Percentiles rank a stretch among this genome's conserved stretches.
Evolutionary conservation across 2,888 invertebrate species (phyloP).

Genomic region (Orchesellides sinensis): DNA sequence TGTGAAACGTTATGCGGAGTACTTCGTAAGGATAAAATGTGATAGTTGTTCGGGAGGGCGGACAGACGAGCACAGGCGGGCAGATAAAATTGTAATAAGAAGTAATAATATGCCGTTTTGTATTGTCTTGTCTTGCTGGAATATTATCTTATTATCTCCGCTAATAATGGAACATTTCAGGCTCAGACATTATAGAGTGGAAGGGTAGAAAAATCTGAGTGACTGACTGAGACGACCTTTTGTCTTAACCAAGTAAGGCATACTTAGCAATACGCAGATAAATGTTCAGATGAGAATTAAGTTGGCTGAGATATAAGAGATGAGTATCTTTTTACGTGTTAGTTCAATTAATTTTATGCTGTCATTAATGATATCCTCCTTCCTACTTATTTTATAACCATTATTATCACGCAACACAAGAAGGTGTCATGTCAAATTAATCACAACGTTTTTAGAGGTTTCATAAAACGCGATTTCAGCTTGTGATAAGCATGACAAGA

Average conservation of each 20-base stretch:
- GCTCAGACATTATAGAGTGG: too few relatives aligned
- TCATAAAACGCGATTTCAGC: constrained; percentile 50
- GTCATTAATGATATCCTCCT: constrained; percentile 64
- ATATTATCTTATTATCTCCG: constrained; percentile 34
- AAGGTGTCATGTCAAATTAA: constrained; percentile 65
- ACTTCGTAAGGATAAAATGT: not conserved
- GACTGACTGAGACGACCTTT: constrained; percentile 49
- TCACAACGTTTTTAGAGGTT: constrained; percentile 36
- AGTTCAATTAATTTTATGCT: constrained; percentile 63
- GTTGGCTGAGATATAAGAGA: not conserved
- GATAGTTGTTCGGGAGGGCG: constrained; percentile 31
- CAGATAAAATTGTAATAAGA: constrained; percentile 49
- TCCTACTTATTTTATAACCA: constrained; percentile 53
- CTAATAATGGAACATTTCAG: constrained; percentile 30
- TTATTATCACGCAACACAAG: constrained; percentile 58
- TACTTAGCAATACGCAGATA: not conserved
- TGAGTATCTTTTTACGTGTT: constrained; percentile 37
- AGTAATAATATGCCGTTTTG: not conserved
- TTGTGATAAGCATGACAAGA: constrained; percentile 54
- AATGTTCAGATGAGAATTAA: not conserved
- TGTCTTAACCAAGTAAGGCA: constrained; percentile 20
- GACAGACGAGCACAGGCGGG: constrained; percentile 50
- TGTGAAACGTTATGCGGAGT: constrained; percentile 11
- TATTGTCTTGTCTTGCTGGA: constrained; percentile 13
- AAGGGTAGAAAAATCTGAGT: constrained; percentile 7